Percentiles rank a stretch among this genome's conserved stretches.
Conservation (phyloP, 2,113 vertebrate genomes). For the Hydropotes inermis region DNA sequence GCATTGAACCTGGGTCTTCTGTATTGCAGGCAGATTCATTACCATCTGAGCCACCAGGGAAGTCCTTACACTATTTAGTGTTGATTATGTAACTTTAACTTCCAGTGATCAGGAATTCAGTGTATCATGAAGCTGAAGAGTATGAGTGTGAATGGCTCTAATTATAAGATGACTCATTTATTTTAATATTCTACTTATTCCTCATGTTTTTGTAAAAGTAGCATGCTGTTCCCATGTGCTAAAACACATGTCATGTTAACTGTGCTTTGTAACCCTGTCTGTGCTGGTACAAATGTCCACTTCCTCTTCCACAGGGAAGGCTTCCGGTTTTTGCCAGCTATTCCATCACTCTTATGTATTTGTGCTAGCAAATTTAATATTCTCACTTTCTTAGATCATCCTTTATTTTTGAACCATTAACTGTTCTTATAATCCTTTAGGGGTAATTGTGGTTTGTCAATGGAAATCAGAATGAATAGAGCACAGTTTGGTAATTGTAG, state of each 20-base stretch:
- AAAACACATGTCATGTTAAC: not conserved
- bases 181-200: not conserved
- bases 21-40: not conserved
- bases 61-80: not conserved
- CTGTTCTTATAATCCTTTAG: not conserved
- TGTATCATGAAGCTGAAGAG: not conserved
- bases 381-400: not conserved
- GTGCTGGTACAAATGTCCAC: rapidly evolving
- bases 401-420: not conserved
- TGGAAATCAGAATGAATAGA: not conserved
- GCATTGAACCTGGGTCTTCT: not conserved
- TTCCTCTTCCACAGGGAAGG: not conserved
- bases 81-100: not conserved
- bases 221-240: not conserved
- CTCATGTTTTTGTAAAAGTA: not conserved
- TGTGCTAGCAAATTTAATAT: not conserved
- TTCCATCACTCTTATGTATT: not conserved
- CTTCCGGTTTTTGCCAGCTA: not conserved
- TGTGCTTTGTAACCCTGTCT: not conserved
- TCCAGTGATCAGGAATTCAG: not conserved
- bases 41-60: not conserved
- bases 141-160: not conserved
- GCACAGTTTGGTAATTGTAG: not conserved
- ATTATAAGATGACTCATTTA: not conserved
- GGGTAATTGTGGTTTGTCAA: not conserved